Conservation (phyloP, 2,113 vertebrate genomes). For the Antechinus stuartii region DNA sequence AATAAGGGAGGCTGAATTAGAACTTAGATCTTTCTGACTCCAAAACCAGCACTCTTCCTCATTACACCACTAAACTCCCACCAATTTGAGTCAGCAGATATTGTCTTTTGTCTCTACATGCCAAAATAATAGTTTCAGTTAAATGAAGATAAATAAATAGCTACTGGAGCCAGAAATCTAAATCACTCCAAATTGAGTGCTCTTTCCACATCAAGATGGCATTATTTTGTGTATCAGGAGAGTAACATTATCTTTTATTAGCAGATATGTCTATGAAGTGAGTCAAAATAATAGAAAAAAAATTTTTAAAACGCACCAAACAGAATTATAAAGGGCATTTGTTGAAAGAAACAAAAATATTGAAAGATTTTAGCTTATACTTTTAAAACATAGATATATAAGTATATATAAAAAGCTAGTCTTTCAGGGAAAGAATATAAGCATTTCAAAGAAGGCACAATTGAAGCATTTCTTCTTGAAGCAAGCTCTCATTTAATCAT, state of each 20-base stretch:
- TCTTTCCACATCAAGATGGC: neutral
- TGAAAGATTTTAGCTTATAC: neutral
- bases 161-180: neutral
- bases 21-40: neutral
- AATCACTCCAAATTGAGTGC: neutral
- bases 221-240: neutral
- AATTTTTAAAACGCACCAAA: neutral
- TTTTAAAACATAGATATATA: neutral
- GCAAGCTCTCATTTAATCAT: neutral
- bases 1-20: neutral
- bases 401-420: neutral
- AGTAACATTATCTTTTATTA: neutral
- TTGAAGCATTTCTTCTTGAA: neutral
- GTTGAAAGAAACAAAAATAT: neutral
- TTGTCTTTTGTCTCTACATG: neutral
- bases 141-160: neutral
- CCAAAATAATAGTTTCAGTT: neutral
- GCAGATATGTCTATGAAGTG: neutral
- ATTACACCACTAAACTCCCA: neutral
- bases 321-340: neutral
- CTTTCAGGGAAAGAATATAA: neutral
- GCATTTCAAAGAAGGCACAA: neutral
- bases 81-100: neutral
- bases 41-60: neutral
- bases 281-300: neutral